These are phyloP conservation scores for Tenthredo amoena DNA, from an alignment of 2,888 invertebrate genomes.

Conservation along the genomic window DNA sequence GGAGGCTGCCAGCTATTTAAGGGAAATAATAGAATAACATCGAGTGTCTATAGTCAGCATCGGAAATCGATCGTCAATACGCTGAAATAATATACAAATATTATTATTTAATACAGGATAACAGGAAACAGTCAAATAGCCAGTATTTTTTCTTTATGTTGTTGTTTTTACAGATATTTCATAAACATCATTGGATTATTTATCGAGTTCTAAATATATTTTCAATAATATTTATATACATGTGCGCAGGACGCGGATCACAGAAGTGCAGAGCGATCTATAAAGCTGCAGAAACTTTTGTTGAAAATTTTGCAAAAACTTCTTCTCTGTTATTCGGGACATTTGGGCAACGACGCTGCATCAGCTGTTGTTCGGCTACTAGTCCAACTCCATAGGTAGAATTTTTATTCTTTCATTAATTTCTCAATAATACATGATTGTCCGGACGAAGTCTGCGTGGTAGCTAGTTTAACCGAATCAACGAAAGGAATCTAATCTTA, in stretches of 20 bases:
- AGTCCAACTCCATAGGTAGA: constrained; percentile 56
- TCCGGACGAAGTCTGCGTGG: too few relatives aligned
- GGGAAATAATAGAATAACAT: not conserved
- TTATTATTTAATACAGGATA: not conserved
- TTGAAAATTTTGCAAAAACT: constrained; percentile 70
- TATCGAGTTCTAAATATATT: not conserved
- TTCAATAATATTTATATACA: constrained; percentile 5
- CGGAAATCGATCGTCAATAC: not conserved
- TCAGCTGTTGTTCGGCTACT: constrained; percentile 63
- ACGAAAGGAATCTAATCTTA: not conserved
- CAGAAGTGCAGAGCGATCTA: constrained; percentile 63
- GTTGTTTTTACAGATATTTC: not conserved
- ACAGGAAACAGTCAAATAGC: not conserved
- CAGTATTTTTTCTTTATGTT: not conserved
- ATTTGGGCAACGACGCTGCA: constrained; percentile 62
- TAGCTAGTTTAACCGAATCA: too few relatives aligned
- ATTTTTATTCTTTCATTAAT: not conserved
- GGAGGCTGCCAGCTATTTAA: not conserved
- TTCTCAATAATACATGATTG: not conserved
- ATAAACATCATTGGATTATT: constrained; percentile 33
- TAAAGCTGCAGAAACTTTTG: constrained; percentile 65
- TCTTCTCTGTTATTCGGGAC: constrained; percentile 63
- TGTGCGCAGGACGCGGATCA: constrained; percentile 61
- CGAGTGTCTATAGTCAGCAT: not conserved
- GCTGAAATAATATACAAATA: not conserved